Percentiles rank a stretch among this genome's conserved stretches.
phyloP scores from a whole-genome alignment of 2,797 vertebrate genomes.

The Phrynocephalus vlangalii region DNA sequence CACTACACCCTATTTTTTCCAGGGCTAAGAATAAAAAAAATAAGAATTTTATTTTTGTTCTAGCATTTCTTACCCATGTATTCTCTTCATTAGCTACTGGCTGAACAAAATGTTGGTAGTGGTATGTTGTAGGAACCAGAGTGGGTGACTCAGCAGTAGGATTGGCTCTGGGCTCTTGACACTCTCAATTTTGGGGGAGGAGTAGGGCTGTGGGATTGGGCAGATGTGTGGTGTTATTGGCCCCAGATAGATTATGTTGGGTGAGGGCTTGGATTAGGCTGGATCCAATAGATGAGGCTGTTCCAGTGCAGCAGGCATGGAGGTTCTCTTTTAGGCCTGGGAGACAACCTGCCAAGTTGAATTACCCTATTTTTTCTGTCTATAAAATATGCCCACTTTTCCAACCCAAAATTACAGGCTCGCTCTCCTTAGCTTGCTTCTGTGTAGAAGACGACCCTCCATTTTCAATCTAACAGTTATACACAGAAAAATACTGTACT shows the following conservation, averaged over 20 bases:
- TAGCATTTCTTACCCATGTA: conserved; percentile 25
- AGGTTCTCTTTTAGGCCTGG: background rate
- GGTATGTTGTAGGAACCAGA: background rate
- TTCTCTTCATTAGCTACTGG: conserved; percentile 10
- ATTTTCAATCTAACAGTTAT: no score
- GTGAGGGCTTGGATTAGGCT: no score
- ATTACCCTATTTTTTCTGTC: background rate
- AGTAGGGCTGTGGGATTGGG: background rate
- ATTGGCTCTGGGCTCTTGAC: background rate
- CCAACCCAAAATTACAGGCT: no score
- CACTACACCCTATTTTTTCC: conserved; percentile 38
- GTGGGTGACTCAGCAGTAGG: background rate
- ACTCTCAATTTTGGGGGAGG: background rate
- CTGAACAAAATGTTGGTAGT: background rate
- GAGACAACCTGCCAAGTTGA: background rate
- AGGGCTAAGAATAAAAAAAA: conserved; percentile 47
- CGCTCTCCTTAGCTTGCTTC: no score
- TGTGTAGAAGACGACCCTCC: no score
- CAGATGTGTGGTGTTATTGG: background rate
- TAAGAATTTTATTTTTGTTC: background rate
- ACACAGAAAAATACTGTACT: no score
- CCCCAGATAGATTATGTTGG: background rate
- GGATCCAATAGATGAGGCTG: no score
- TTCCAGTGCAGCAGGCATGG: background rate
- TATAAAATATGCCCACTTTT: no score